phyloP scores from a whole-genome alignment of 2,888 invertebrate species.

The Furcula furcula region DNA sequence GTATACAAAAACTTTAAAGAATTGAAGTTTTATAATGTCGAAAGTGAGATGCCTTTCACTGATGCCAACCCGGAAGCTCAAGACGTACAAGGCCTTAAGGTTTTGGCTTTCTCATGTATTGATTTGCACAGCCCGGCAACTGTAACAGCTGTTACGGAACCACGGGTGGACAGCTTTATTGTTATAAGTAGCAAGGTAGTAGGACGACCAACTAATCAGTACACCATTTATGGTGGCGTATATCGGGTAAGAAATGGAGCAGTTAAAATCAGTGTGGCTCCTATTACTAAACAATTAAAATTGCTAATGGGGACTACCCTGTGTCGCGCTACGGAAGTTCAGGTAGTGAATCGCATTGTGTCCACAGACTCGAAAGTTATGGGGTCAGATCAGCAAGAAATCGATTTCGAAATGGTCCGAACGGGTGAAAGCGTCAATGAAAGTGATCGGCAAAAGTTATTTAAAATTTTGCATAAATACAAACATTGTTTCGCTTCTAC shows the following conservation, averaged over 20 bases:
- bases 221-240: background rate
- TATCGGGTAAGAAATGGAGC: background rate
- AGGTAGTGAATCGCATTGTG: background rate
- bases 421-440: background rate
- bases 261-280: background rate
- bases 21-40: slow-evolving; percentile 2
- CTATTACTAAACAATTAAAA: background rate
- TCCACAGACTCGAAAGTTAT: background rate
- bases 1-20: background rate
- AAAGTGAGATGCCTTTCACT: background rate
- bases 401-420: background rate
- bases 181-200: slow-evolving; percentile 1
- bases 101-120: background rate
- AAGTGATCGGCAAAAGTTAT: background rate
- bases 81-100: background rate
- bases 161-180: background rate
- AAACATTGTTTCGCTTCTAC: slow-evolving; percentile 4
- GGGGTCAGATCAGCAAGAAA: background rate
- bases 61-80: background rate
- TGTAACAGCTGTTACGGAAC: background rate
- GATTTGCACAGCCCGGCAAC: slow-evolving; percentile 3
- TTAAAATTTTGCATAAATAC: background rate
- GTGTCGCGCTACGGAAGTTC: background rate
- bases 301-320: background rate
- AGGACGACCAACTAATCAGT: slow-evolving; percentile 2